Base-by-base conservation (phyloP, 2,888 invertebrate species). In the Eulithis prunata region DNA sequence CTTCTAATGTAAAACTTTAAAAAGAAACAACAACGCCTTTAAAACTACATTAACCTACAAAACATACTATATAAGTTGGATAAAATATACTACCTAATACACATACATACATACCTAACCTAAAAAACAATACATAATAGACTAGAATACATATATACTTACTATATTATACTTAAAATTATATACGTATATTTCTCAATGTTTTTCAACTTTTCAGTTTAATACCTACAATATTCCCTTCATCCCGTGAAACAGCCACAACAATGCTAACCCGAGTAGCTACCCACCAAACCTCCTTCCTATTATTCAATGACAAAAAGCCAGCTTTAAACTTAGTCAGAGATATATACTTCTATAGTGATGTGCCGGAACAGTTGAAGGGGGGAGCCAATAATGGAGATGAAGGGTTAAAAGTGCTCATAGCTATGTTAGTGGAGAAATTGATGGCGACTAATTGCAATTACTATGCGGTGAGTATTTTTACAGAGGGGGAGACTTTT, bases 391-490 rank as follows among this genome's bases (percentile, higher is more conserved):
- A 68, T 68, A 0, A 71, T 11, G 21, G 11, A 8, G 46, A 46
- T 0, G 83, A 81, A 0, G 73, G 78, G 8, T 62, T 91, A 66
- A 82, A 72, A 54, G 73, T 76, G 4, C 71, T 86, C 0, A 73
- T 92, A 0, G 86, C 83, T 0, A 86, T 86, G 64, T 61, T 93
- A 32, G 73, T 88, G 68, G 80, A 76, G n/a, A 81, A 75, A 12
- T 79, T 97, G 38, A 88, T 95, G 79, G 89, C 94, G 4, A 94
- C 96, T 1, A 94, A 94, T 66, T 95, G 95, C 58, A 96, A 95
- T 87, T 92, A 94, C 86, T 94, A 95, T 75, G 94, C 95, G 79
- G 96, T 96, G 84, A 94, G 95, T 21, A 21, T 21, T n/a, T n/a
- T n/a, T n/a, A n/a, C n/a, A n/a, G n/a, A n/a, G n/a, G n/a, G n/a